Evolutionary conservation across 2,113 vertebrate genomes (phyloP).

Genomic region (Atherinomorus stipes): DNA sequence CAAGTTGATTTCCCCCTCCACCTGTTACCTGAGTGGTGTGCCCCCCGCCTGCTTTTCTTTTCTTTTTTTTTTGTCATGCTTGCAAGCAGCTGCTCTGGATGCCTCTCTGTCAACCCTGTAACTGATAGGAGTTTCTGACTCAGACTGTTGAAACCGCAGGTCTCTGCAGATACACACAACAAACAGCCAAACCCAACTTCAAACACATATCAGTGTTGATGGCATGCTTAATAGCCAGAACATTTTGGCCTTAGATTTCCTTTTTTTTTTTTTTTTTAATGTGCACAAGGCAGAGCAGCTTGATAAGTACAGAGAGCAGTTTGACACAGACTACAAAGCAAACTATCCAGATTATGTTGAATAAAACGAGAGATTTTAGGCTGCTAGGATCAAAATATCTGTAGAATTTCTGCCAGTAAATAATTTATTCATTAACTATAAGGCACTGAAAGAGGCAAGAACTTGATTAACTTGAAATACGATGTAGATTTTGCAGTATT

Average conservation of each 20-base stretch:
- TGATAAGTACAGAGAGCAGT: too few relatives aligned
- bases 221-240: background rate
- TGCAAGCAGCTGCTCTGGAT: conserved; percentile 30
- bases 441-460: background rate
- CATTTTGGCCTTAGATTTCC: too few relatives aligned
- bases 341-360: background rate
- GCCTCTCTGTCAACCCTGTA: conserved; percentile 51
- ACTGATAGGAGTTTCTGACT: conserved; percentile 45
- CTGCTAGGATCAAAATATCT: background rate
- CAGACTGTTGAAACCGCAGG: conserved; percentile 42
- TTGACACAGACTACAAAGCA: background rate
- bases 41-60: background rate
- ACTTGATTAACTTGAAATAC: background rate
- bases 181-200: background rate
- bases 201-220: background rate
- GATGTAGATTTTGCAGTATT: background rate
- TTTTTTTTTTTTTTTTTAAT: too few relatives aligned
- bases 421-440: conserved; percentile 7
- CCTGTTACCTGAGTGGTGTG: conserved; percentile 1
- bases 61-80: background rate
- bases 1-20: conserved; percentile 43
- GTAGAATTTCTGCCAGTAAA: conserved; percentile 1
- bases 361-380: background rate
- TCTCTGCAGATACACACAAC: conserved; percentile 47
- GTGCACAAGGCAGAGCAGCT: too few relatives aligned